Percentiles rank a stretch among this genome's conserved stretches.
Conservation (phyloP, 1,140 invertebrate species). For the Daktulosphaira vitifoliae region DNA sequence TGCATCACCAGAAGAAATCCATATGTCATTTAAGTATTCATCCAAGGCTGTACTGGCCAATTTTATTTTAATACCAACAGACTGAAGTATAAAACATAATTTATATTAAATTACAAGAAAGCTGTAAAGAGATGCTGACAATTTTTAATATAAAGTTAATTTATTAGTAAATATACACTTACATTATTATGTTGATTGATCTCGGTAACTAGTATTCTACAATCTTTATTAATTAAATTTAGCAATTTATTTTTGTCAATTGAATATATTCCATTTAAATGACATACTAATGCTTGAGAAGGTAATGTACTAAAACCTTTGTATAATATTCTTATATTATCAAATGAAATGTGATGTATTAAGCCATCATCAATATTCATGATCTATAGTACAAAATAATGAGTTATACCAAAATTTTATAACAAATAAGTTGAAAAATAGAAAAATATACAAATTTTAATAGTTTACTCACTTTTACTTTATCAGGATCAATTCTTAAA, state of each 20-base stretch:
- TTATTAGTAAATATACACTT: not conserved
- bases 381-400: not conserved
- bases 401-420: not conserved
- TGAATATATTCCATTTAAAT: constrained; percentile 11
- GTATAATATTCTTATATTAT: not conserved
- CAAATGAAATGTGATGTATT: not conserved
- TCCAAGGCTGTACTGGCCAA: not conserved
- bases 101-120: not conserved
- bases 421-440: not conserved
- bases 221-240: not conserved
- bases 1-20: constrained; percentile 1
- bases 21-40: constrained; percentile 20
- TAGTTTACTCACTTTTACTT: constrained; percentile 1
- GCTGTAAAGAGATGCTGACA: no score
- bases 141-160: no score
- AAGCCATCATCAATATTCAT: not conserved
- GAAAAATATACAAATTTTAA: not conserved
- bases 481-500: not conserved
- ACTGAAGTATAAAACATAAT: not conserved
- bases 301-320: constrained; percentile 5
- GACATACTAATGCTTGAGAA: constrained; percentile 8
- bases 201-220: not conserved
- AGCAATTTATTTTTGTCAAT: not conserved
- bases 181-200: constrained; percentile 4
- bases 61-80: constrained; percentile 6